These are phyloP conservation scores for Glyphotaelius pellucidus DNA, from an alignment of 2,888 invertebrate species.

Conservation along the genomic window DNA sequence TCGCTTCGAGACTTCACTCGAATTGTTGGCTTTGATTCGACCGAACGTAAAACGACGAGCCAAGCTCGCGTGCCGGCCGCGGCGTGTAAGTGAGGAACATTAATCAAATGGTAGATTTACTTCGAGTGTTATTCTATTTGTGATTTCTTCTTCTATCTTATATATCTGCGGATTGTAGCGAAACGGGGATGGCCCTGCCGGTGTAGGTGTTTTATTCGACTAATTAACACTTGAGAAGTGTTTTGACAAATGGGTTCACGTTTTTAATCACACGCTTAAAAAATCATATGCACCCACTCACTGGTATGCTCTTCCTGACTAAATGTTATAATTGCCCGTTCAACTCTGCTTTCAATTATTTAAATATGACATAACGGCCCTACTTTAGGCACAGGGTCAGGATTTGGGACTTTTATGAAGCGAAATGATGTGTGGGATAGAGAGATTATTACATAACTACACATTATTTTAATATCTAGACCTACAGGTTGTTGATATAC, in stretches of 20 bases:
- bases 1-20: slow-evolving; percentile 24
- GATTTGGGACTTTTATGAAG: neutral
- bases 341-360: neutral
- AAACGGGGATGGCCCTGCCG: neutral
- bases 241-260: neutral
- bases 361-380: neutral
- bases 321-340: neutral
- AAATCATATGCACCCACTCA: neutral
- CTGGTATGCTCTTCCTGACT: neutral
- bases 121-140: neutral
- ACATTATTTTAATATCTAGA: too few species aligned
- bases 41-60: neutral
- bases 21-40: slow-evolving; percentile 7
- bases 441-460: neutral
- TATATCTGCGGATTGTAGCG: neutral
- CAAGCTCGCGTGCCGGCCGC: neutral
- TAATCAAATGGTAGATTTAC: neutral
- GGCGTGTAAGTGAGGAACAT: slow-evolving; percentile 10
- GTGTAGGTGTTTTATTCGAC: neutral
- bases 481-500: too few species aligned
- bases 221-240: slow-evolving; percentile 2
- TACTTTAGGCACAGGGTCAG: neutral
- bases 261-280: neutral
- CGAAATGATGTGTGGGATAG: neutral
- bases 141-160: neutral